Conservation (phyloP, 2,888 invertebrate genomes). For the Rhaphigaster nebulosa region DNA sequence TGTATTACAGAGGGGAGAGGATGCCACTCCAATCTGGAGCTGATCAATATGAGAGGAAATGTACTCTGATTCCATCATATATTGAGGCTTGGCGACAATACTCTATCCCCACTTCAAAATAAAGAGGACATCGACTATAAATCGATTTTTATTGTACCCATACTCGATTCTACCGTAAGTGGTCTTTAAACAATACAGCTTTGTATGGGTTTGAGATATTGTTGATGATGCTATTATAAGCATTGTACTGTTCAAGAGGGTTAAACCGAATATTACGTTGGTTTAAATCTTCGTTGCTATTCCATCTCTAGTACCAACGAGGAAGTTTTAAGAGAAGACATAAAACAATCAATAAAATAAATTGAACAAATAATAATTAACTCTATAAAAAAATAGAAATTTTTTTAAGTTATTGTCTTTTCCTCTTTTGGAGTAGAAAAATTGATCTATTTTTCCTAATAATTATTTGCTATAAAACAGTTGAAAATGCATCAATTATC, state of each 20-base stretch:
- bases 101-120: neutral
- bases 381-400: too few species aligned
- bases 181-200: constrained; percentile 32
- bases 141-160: constrained; percentile 21
- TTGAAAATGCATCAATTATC: too few species aligned
- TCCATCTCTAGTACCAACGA: neutral
- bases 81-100: neutral
- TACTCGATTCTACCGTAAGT: constrained; percentile 26
- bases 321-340: neutral
- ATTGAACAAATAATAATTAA: neutral
- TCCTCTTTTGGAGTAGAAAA: too few species aligned
- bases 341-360: neutral
- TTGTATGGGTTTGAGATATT: constrained; percentile 6
- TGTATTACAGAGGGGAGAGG: neutral
- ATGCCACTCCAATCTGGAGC: neutral
- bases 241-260: neutral
- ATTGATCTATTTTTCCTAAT: too few species aligned
- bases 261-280: neutral
- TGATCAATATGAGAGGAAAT: constrained; percentile 41
- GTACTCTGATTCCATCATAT: constrained; percentile 23
- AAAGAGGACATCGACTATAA: neutral
- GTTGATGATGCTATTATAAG: neutral
- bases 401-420: too few species aligned
- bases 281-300: neutral
- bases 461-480: too few species aligned